Conservation (phyloP, 35 echinoderm and acorn worm species). For the Apostichopus californicus region DNA sequence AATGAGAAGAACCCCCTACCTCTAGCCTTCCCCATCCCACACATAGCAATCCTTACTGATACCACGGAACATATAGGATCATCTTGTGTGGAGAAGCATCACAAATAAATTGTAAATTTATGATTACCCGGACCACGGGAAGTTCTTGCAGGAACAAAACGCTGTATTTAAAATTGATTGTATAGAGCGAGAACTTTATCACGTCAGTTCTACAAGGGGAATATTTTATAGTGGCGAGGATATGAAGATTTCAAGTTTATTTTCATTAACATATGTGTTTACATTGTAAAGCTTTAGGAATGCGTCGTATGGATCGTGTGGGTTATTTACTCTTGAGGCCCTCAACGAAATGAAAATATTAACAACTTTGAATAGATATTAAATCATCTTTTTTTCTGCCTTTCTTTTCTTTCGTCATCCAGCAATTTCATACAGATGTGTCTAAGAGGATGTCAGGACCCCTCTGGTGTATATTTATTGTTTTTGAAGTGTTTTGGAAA, state of each 20-base stretch:
- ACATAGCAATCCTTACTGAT: too few relatives aligned
- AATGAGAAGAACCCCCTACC: too few relatives aligned
- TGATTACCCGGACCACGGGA: too few relatives aligned
- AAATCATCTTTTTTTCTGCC: neutral
- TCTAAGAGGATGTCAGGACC: conserved; percentile 1
- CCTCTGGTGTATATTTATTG: neutral
- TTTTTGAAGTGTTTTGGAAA: conserved; percentile 15
- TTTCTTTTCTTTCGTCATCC: neutral
- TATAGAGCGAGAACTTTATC: too few relatives aligned
- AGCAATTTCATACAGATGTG: neutral
- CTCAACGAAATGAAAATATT: neutral
- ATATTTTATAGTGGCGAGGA: neutral
- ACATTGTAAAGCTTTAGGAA: conserved; percentile 33
- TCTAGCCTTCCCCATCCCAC: too few relatives aligned
- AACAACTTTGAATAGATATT: neutral
- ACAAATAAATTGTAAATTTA: too few relatives aligned
- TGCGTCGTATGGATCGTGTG: conserved; percentile 2
- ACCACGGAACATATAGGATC: too few relatives aligned
- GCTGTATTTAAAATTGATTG: too few relatives aligned
- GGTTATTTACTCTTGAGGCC: conserved; percentile 22
- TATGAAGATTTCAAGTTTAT: conserved; percentile 11
- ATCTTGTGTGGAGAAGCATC: too few relatives aligned
- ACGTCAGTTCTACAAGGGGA: too few relatives aligned
- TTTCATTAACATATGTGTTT: conserved; percentile 49
- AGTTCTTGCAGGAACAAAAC: too few relatives aligned